Conservation (phyloP, 2,797 vertebrate species). For the Pseudomugil gertrudae region DNA sequence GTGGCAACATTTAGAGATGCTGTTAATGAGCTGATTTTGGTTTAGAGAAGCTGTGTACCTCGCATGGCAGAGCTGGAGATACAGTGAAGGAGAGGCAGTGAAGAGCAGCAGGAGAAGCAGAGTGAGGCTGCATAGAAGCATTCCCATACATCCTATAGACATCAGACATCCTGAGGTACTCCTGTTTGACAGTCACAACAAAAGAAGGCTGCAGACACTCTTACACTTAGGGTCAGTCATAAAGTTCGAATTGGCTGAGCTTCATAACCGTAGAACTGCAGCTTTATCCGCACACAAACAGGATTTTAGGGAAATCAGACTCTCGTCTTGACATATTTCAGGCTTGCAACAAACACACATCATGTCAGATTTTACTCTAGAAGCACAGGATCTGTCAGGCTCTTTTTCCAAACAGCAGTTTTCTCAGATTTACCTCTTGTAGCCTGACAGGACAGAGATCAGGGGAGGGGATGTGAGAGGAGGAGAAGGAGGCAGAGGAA, state of each 20-base stretch:
- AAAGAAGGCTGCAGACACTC: slow-evolving; percentile 25
- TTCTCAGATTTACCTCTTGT: slow-evolving; percentile 87
- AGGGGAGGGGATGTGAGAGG: slow-evolving; percentile 79
- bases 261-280: not conserved
- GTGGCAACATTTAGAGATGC: slow-evolving; percentile 1
- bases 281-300: not conserved
- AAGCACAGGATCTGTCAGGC: slow-evolving; percentile 21
- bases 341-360: slow-evolving; percentile 20
- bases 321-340: slow-evolving; percentile 30
- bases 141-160: slow-evolving; percentile 87
- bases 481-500: slow-evolving; percentile 78
- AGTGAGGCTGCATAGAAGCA: slow-evolving; percentile 77
- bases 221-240: slow-evolving; percentile 21
- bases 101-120: slow-evolving; percentile 78
- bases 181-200: slow-evolving; percentile 76
- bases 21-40: slow-evolving; percentile 15
- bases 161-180: slow-evolving; percentile 85
- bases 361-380: slow-evolving; percentile 21
- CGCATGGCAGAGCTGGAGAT: slow-evolving; percentile 80
- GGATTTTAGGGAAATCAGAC: slow-evolving; percentile 1
- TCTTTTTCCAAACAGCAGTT: slow-evolving; percentile 9
- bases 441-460: slow-evolving; percentile 82
- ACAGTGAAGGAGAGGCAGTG: slow-evolving; percentile 81
- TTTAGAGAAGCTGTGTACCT: slow-evolving; percentile 81
- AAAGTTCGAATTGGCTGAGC: slow-evolving; percentile 11